Conservation (phyloP, 2,888 invertebrate species). For the Teinopalpus imperialis region DNA sequence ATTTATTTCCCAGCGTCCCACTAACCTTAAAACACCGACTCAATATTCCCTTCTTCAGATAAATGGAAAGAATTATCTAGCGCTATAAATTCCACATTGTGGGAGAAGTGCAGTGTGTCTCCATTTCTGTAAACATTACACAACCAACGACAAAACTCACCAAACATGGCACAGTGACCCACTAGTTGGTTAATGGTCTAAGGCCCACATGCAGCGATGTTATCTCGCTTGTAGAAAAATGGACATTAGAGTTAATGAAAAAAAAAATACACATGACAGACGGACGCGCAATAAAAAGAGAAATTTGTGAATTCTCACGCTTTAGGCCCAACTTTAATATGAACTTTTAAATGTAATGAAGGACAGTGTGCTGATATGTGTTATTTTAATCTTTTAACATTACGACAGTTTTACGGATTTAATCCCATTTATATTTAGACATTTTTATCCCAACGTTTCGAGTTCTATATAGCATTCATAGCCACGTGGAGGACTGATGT, state of each 20-base stretch:
- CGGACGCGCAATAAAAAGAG: slow-evolving; percentile 6
- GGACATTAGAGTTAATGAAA: slow-evolving; percentile 27
- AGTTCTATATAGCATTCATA: too few species aligned
- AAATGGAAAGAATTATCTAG: slow-evolving; percentile 16
- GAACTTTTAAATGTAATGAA: background rate
- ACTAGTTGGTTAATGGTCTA: slow-evolving; percentile 36
- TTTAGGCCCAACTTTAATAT: background rate
- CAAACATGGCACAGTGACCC: slow-evolving; percentile 41
- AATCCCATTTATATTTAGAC: too few species aligned
- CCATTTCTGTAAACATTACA: slow-evolving; percentile 35
- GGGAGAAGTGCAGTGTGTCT: slow-evolving; percentile 30
- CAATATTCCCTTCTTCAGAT: slow-evolving; percentile 15
- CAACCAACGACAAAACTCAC: slow-evolving; percentile 33
- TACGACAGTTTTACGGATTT: too few species aligned
- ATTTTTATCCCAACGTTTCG: too few species aligned
- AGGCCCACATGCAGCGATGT: slow-evolving; percentile 33
- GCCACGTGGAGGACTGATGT: too few species aligned
- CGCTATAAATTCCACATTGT: slow-evolving; percentile 11
- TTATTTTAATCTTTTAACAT: too few species aligned
- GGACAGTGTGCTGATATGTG: background rate
- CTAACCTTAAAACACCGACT: slow-evolving; percentile 10
- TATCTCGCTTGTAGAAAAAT: slow-evolving; percentile 31
- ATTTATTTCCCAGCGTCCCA: slow-evolving; percentile 3
- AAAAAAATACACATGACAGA: slow-evolving; percentile 4
- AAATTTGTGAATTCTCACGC: slow-evolving; percentile 4